Evolutionary conservation across 1,140 invertebrate genomes (phyloP).

Genomic region (Mactra quadrangularis): DNA sequence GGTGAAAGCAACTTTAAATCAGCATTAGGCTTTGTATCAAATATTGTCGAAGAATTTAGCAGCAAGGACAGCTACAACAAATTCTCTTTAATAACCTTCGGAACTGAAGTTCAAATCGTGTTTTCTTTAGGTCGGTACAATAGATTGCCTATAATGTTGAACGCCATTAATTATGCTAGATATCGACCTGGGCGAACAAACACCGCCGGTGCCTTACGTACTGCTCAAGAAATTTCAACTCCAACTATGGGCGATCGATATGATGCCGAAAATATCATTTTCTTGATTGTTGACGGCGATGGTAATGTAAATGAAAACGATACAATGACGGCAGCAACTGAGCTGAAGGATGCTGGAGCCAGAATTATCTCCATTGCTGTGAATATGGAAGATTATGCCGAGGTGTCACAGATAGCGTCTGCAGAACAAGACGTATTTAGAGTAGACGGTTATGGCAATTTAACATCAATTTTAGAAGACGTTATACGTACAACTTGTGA

Average conservation of each 20-base stretch:
- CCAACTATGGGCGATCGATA: conserved; percentile 71
- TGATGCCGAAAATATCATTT: conserved; percentile 74
- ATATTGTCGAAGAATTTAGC: conserved; percentile 70
- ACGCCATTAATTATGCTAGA: conserved; percentile 75
- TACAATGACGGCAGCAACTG: conserved; percentile 74
- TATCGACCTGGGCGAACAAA: conserved; percentile 79
- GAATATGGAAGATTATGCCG: conserved; percentile 66
- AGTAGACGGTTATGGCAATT: conserved; percentile 51
- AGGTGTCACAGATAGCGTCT: conserved; percentile 73
- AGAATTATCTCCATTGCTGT: conserved; percentile 75
- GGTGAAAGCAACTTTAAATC: conserved; percentile 72
- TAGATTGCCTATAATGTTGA: conserved; percentile 55
- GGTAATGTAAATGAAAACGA: conserved; percentile 77
- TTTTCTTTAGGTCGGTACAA: conserved; percentile 75
- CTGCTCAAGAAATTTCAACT: conserved; percentile 65
- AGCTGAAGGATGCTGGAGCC: conserved; percentile 69
- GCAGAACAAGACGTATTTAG: conserved; percentile 67
- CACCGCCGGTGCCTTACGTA: conserved; percentile 74
- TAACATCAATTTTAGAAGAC: conserved; percentile 49
- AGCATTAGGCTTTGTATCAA: conserved; percentile 69
- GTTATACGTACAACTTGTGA: conserved; percentile 59
- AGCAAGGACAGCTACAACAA: conserved; percentile 73
- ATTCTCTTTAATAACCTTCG: conserved; percentile 76
- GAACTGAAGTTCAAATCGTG: conserved; percentile 69
- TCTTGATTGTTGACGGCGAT: conserved; percentile 79